Evolutionary conservation across 1,140 invertebrate genomes (phyloP).

Genomic region (Papilio helenus): DNA sequence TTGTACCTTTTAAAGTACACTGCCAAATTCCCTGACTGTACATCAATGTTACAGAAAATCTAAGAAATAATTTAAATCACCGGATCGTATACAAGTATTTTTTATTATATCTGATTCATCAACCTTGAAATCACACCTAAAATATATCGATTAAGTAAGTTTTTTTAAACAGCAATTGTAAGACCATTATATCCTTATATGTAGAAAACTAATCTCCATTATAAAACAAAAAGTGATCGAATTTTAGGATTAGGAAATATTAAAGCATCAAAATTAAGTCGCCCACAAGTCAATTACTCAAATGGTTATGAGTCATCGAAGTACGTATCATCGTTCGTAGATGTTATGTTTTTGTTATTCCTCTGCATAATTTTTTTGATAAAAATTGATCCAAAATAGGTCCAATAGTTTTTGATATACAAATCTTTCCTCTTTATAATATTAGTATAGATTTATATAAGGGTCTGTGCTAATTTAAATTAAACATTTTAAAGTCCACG

Average conservation of each 20-base stretch:
- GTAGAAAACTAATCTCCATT: constrained; percentile 33
- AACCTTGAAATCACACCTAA: constrained; percentile 18
- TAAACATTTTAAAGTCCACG: background rate
- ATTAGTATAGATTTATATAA: background rate
- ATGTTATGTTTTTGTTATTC: background rate
- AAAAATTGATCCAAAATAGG: no score
- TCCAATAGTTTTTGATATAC: no score
- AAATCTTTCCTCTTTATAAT: no score
- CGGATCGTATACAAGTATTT: background rate
- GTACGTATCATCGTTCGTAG: background rate
- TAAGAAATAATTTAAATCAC: background rate
- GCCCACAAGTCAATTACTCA: background rate
- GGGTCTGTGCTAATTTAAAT: background rate
- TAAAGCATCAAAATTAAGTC: background rate
- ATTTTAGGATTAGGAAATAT: constrained; percentile 27
- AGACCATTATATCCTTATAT: constrained; percentile 32
- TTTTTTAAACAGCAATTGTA: background rate
- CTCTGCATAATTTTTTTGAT: no score
- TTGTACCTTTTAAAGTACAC: no score
- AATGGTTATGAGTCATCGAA: background rate
- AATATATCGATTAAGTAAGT: background rate
- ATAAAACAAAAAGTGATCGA: constrained; percentile 28
- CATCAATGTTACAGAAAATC: no score
- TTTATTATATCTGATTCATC: background rate
- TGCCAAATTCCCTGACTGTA: no score